A percentile compares a stretch with the other conserved stretches of the same genome.
phyloP scores from a whole-genome alignment of 2,888 invertebrate genomes.

The Panorpa germanica region DNA sequence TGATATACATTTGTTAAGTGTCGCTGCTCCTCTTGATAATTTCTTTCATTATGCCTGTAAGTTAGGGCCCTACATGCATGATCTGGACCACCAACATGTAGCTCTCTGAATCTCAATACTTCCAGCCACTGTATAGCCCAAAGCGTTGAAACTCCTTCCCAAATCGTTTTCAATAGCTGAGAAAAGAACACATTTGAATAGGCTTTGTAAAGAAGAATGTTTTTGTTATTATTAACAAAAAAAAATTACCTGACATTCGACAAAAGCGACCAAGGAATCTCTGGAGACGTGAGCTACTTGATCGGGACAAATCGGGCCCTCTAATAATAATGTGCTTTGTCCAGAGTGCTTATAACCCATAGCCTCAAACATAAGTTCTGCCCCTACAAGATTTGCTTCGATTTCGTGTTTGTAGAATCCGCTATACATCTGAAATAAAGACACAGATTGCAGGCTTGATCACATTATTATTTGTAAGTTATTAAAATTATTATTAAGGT shows the following conservation, averaged over 20 bases:
- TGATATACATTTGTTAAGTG: too few species aligned
- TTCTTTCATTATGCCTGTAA: slow-evolving; percentile 19
- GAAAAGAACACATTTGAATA: slow-evolving; percentile 13
- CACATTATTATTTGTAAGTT: not conserved
- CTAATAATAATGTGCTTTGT: slow-evolving; percentile 32
- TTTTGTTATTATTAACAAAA: slow-evolving; percentile 9
- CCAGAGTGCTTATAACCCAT: slow-evolving; percentile 61
- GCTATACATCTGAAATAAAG: slow-evolving; percentile 47
- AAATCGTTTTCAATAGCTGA: slow-evolving; percentile 57
- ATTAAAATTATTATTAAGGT: too few species aligned
- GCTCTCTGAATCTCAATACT: slow-evolving; percentile 40
- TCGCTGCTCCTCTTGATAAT: too few species aligned
- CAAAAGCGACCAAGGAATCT: slow-evolving; percentile 71
- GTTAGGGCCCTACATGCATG: slow-evolving; percentile 28
- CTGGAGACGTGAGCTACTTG: slow-evolving; percentile 59
- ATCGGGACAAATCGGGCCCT: slow-evolving; percentile 66
- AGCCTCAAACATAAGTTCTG: slow-evolving; percentile 54
- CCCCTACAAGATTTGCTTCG: slow-evolving; percentile 58
- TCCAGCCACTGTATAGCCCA: slow-evolving; percentile 43
- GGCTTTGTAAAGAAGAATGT: slow-evolving; percentile 2
- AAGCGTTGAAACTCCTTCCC: slow-evolving; percentile 43
- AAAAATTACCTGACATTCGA: slow-evolving; percentile 58
- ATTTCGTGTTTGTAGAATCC: slow-evolving; percentile 81
- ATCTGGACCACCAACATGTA: slow-evolving; percentile 31
- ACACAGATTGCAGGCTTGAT: not conserved